These are phyloP conservation scores for Empidonax alnorum DNA, from an alignment of 2,113 vertebrate genomes.

Conservation along the genomic window DNA sequence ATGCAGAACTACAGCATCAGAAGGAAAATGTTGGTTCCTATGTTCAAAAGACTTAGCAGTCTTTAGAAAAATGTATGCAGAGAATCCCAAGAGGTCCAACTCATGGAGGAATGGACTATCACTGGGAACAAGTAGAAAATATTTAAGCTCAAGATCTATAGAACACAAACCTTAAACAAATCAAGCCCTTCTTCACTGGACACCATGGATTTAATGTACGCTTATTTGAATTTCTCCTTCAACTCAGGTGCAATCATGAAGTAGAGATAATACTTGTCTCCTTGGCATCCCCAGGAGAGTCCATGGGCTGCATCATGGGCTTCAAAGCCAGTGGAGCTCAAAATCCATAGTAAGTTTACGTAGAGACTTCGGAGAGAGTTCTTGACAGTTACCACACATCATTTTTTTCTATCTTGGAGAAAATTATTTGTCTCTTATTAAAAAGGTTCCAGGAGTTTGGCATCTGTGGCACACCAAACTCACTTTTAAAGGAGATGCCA, in stretches of 20 bases:
- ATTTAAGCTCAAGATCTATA: neutral
- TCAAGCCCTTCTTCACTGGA: neutral
- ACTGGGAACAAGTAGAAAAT: neutral
- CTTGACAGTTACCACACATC: neutral
- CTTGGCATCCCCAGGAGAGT: neutral
- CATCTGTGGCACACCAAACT: neutral
- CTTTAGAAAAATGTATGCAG: neutral
- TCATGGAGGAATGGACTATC: neutral
- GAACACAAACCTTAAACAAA: neutral
- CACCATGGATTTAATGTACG: neutral
- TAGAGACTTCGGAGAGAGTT: neutral
- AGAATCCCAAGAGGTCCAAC: neutral
- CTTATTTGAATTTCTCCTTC: neutral
- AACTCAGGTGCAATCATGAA: neutral
- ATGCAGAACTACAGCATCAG: slow-evolving; percentile 22
- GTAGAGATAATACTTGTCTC: neutral
- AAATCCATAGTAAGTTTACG: neutral
- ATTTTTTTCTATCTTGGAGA: neutral
- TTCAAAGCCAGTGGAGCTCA: neutral
- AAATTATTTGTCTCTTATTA: neutral
- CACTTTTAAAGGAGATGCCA: neutral
- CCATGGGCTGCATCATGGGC: neutral
- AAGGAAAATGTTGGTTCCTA: neutral
- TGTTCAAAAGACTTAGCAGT: neutral
- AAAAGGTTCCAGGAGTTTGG: neutral